These are phyloP conservation scores for Scaptomyza graminum DNA, from an alignment of 1,140 invertebrate species.

Conservation along the genomic window DNA sequence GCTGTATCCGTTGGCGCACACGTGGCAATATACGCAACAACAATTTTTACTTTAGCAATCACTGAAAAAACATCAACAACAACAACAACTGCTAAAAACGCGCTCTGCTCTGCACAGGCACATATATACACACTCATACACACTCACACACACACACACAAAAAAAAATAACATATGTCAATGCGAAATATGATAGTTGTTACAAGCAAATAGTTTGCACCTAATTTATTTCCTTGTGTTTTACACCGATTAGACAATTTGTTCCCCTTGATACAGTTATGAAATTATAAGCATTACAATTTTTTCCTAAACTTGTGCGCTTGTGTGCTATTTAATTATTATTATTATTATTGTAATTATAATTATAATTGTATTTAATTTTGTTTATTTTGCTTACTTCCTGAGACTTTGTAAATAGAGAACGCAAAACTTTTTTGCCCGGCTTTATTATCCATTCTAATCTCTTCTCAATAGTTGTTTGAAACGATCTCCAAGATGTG, in stretches of 20 bases:
- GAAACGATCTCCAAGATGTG: slow-evolving; percentile 43
- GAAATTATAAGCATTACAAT: slow-evolving; percentile 64
- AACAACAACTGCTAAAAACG: slow-evolving; percentile 19
- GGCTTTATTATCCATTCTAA: slow-evolving; percentile 4
- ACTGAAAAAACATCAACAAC: slow-evolving; percentile 33
- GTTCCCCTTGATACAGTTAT: slow-evolving; percentile 62
- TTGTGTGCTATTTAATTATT: slow-evolving; percentile 13
- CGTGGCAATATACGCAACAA: slow-evolving; percentile 74
- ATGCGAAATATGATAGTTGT: slow-evolving; percentile 66
- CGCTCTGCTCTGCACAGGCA: slow-evolving; percentile 33
- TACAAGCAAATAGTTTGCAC: slow-evolving; percentile 43
- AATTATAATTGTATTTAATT: background rate
- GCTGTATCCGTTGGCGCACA: slow-evolving; percentile 72
- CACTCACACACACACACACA: slow-evolving; percentile 16
- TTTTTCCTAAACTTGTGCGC: slow-evolving; percentile 21
- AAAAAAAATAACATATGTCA: slow-evolving; percentile 41
- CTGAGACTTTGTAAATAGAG: slow-evolving; percentile 43
- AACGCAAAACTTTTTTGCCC: slow-evolving; percentile 24
- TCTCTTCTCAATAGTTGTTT: slow-evolving; percentile 13
- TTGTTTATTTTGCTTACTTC: slow-evolving; percentile 15
- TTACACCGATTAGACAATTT: slow-evolving; percentile 77
- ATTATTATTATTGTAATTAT: background rate
- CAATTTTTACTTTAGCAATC: slow-evolving; percentile 75
- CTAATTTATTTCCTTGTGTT: slow-evolving; percentile 77
- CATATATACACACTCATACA: slow-evolving; percentile 20